Percentiles rank a stretch among this genome's conserved stretches.
phyloP scores from a whole-genome alignment of 2,888 invertebrate species.

The Eupithecia centaureata region DNA sequence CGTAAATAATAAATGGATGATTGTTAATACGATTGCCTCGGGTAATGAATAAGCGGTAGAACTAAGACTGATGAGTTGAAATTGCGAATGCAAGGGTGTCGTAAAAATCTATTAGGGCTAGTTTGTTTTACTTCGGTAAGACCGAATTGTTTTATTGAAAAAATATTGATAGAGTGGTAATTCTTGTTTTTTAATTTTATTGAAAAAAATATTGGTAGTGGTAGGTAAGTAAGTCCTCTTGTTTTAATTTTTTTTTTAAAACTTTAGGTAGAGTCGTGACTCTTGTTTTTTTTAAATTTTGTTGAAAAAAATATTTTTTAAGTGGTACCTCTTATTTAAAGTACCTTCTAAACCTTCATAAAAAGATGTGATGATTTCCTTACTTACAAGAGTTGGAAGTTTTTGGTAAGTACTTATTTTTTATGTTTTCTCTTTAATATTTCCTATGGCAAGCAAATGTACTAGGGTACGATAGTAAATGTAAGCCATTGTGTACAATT shows the following conservation, averaged over 20 bases:
- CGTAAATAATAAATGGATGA: conserved; percentile 43
- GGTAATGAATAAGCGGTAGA: conserved; percentile 32
- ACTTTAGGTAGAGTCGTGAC: no score
- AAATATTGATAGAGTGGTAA: not conserved
- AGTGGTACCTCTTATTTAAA: not conserved
- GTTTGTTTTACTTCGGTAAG: not conserved
- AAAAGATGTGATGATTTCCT: not conserved
- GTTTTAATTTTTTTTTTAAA: no score
- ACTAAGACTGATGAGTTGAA: conserved; percentile 20
- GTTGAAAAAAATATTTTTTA: no score
- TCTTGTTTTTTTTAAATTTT: no score
- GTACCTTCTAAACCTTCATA: not conserved
- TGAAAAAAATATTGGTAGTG: no score
- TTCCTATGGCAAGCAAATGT: not conserved
- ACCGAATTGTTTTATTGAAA: not conserved
- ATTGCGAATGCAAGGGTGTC: conserved; percentile 8
- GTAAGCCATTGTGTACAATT: conserved; percentile 20
- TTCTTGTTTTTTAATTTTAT: no score
- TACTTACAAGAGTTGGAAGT: not conserved
- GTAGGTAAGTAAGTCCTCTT: no score
- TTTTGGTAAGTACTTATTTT: not conserved
- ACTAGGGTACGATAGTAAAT: conserved; percentile 12
- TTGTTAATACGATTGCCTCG: conserved; percentile 38
- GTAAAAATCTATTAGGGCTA: conserved; percentile 32
- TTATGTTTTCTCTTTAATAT: not conserved